A percentile compares a stretch with the other conserved stretches of the same genome.
These are phyloP conservation scores for Agrilus cyanescens DNA, from an alignment of 2,888 invertebrate species.

Conservation along the genomic window DNA sequence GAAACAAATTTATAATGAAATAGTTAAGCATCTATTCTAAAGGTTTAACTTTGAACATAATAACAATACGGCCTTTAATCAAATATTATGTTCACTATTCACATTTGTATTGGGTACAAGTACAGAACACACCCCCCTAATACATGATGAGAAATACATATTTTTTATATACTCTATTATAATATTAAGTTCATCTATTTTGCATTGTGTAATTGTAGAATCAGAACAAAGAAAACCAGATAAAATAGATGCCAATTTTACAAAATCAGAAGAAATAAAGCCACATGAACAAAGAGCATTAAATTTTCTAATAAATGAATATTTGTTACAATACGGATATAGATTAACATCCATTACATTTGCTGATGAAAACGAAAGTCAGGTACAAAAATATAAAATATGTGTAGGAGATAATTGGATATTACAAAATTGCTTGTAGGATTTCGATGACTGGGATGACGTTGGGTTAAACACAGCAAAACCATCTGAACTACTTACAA, in stretches of 20 bases:
- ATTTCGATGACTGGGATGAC: conserved; percentile 88
- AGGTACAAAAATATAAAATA: conserved; percentile 39
- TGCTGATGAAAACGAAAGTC: conserved; percentile 82
- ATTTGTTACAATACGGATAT: conserved; percentile 64
- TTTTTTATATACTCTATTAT: no score
- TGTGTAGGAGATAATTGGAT: conserved; percentile 1
- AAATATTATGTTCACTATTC: no score
- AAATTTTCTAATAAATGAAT: conserved; percentile 81
- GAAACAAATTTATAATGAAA: no score
- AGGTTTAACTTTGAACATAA: no score
- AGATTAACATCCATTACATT: conserved; percentile 83
- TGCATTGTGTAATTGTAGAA: conserved; percentile 29
- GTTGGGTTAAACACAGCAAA: conserved; percentile 77
- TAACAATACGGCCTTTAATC: no score
- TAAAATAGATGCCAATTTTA: conserved; percentile 32
- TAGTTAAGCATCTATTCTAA: no score
- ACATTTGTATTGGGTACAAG: no score
- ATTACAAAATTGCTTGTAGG: conserved; percentile 40
- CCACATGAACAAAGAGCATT: conserved; percentile 74
- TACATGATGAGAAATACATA: no score
- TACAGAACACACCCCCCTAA: no score
- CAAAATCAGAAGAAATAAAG: conserved; percentile 45
- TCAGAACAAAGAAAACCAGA: conserved; percentile 40
- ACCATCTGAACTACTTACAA: conserved; percentile 59
- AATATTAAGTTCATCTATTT: no score